phyloP scores from a whole-genome alignment of 1,140 invertebrate genomes.

The Lucilia sericata region DNA sequence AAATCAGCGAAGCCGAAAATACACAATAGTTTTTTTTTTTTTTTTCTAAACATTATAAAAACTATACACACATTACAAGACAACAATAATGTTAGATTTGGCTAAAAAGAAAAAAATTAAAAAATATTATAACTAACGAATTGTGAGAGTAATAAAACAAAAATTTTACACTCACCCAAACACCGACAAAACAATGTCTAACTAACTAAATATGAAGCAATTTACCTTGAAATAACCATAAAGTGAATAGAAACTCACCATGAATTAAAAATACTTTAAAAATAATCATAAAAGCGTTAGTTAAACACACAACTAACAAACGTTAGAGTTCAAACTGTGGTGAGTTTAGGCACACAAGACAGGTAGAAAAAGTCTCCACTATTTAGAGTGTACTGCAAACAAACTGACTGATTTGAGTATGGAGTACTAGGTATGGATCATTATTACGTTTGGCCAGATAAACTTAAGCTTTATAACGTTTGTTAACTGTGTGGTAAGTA shows the following conservation, averaged over 20 bases:
- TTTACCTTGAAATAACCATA: slow-evolving; percentile 22
- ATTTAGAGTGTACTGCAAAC: background rate
- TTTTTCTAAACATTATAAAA: background rate
- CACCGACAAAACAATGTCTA: background rate
- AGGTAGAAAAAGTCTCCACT: slow-evolving; percentile 4
- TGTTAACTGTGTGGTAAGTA: slow-evolving; percentile 36
- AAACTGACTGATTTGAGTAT: background rate
- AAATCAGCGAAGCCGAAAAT: slow-evolving; percentile 28
- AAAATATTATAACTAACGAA: background rate
- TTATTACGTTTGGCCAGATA: slow-evolving; percentile 27
- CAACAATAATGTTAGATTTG: background rate
- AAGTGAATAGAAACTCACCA: slow-evolving; percentile 7
- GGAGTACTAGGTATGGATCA: slow-evolving; percentile 23
- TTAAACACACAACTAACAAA: background rate
- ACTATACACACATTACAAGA: background rate
- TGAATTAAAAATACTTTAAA: background rate
- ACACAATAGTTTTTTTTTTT: slow-evolving; percentile 11
- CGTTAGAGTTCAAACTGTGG: slow-evolving; percentile 23
- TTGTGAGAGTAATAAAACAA: background rate
- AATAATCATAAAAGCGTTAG: slow-evolving; percentile 13
- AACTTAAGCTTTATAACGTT: slow-evolving; percentile 40
- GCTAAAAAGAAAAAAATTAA: background rate
- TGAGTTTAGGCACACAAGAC: background rate
- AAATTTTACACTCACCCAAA: background rate
- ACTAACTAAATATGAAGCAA: background rate